phyloP scores from a whole-genome alignment of 2,113 vertebrate genomes.

The Ciconia stormi region DNA sequence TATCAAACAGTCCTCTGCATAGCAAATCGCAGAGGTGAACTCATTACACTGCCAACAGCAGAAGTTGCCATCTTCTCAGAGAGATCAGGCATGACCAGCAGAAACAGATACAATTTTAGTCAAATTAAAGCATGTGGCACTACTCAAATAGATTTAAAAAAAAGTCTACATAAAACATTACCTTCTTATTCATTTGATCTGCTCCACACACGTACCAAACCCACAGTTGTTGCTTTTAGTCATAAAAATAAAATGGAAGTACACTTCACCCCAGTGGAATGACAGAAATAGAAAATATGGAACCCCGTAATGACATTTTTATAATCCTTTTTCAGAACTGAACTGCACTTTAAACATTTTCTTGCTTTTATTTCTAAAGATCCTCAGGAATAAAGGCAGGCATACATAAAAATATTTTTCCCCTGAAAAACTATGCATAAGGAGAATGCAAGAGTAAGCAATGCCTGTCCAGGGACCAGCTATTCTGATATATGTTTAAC shows the following conservation, averaged over 20 bases:
- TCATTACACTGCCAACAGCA: constrained; percentile 33
- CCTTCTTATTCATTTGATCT: neutral
- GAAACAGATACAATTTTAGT: constrained; percentile 42
- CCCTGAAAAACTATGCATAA: neutral
- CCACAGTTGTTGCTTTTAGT: constrained; percentile 15
- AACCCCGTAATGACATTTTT: neutral
- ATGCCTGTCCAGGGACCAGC: neutral
- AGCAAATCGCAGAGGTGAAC: constrained; percentile 43
- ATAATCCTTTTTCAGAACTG: neutral
- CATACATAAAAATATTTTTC: neutral
- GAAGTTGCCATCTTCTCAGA: constrained; percentile 44
- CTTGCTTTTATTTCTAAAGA: constrained; percentile 8
- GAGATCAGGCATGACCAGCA: constrained; percentile 43
- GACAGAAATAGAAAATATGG: constrained; percentile 17
- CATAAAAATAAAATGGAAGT: constrained; percentile 37
- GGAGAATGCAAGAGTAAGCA: constrained; percentile 9
- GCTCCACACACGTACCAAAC: neutral
- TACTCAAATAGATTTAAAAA: neutral
- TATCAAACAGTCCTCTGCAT: constrained; percentile 32
- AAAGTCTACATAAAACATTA: neutral
- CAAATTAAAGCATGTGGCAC: neutral
- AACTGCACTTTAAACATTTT: neutral
- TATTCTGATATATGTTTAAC: neutral
- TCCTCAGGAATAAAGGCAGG: neutral
- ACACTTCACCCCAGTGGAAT: neutral